These are phyloP conservation scores for Sciurus niger DNA, from an alignment of 2,113 vertebrate species.

Conservation along the genomic window DNA sequence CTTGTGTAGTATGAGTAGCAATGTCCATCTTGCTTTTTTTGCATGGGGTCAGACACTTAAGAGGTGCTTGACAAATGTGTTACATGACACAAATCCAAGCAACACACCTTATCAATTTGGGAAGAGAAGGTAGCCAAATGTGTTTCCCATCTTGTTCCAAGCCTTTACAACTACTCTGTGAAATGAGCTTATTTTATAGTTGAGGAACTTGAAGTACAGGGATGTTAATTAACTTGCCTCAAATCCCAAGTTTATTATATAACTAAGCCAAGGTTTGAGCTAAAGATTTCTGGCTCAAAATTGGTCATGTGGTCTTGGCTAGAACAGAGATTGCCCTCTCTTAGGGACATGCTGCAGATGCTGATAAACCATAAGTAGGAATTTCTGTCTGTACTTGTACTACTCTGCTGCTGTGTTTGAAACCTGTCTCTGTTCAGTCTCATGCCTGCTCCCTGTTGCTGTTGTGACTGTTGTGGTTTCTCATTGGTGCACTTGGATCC, in stretches of 20 bases:
- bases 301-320: not conserved
- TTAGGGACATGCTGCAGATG: not conserved
- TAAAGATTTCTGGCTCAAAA: not conserved
- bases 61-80: not conserved
- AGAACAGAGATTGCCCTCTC: not conserved
- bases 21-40: not conserved
- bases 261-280: not conserved
- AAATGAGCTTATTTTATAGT: not conserved
- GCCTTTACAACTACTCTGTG: not conserved
- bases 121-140: not conserved
- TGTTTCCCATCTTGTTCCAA: not conserved
- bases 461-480: not conserved
- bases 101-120: not conserved
- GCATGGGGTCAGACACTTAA: not conserved
- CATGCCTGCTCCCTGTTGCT: not conserved
- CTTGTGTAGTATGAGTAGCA: not conserved
- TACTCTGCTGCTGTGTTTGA: not conserved
- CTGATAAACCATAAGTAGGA: not conserved
- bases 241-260: not conserved
- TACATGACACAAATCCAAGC: not conserved
- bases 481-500: not conserved
- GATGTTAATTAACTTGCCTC: not conserved
- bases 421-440: not conserved
- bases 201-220: not conserved
- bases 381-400: not conserved